Base-by-base conservation (phyloP, 2,888 invertebrate genomes). In the Neoitamus cyanurus region DNA sequence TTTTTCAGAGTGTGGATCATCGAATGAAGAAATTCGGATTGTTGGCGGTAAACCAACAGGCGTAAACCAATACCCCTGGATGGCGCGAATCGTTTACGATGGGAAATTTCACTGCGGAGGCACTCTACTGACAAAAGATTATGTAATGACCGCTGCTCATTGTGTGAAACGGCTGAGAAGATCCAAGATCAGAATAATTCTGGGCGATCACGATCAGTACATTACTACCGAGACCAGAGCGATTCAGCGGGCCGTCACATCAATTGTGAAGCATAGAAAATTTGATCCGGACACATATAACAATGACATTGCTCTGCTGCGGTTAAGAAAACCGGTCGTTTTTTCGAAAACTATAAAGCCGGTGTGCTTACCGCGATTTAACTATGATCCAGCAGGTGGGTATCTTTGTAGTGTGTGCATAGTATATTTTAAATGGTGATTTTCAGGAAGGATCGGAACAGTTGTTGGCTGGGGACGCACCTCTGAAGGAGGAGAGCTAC, bases 41-140 rank as follows among this genome's bases (percentile, higher is more conserved):
- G 96, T 97, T 84, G 97, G 97, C 80, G 97, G 97, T 13, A 93
- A 94, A 88, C 95, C 97, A 28, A 95, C 97, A 0, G 95, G 95
- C 82, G 93, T 96, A 37, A 96, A 97, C 92, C 94, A 95, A 87
- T 97, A 96, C 90, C 97, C 97, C 7, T 97, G 97, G 97, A 94
- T 97, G 91, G 97, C 96, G 2, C 93, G 97, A 70, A 93, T 97
- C 84, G 95, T 97, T 13, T 97, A 97, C 90, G 96, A 97, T 89
- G 96, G 97, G 0, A 95, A 95, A 90, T 97, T 97, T 92, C 97
- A 97, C 90, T 97, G 97, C 89, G 97, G 97, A 0, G 97, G 95
- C 28, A 96, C 96, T 2, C 92, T 97, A 34, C 92, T 97, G 70
- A 96, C 96, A 84, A 94, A 95, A 89, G 96, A 96, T 91, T 96